Percentiles rank a stretch among this genome's conserved stretches.
These are phyloP conservation scores for Corvus moneduloides DNA, from an alignment of 2,113 vertebrate species.

Conservation along the genomic window DNA sequence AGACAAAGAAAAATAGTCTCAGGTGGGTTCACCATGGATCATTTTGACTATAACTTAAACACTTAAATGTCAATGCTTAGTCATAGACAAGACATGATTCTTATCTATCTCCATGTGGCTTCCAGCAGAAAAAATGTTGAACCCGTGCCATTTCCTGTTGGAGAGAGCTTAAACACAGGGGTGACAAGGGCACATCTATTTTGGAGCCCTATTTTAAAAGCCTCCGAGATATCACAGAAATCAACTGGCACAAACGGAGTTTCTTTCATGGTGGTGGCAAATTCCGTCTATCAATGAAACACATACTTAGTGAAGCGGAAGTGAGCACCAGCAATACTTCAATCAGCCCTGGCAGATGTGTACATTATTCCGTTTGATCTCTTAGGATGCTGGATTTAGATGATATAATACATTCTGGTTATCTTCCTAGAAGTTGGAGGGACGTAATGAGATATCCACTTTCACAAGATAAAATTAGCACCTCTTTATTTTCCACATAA, in stretches of 20 bases:
- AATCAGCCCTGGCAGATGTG: constrained; percentile 81
- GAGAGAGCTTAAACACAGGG: constrained; percentile 61
- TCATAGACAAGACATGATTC: constrained; percentile 68
- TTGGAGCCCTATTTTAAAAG: constrained; percentile 72
- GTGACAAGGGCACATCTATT: constrained; percentile 76
- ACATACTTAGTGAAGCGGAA: constrained; percentile 71
- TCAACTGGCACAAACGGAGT: constrained; percentile 72
- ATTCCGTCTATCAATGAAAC: constrained; percentile 72
- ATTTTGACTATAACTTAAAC: constrained; percentile 75
- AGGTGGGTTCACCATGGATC: constrained; percentile 73
- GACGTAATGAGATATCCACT: constrained; percentile 71
- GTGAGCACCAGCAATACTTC: constrained; percentile 72
- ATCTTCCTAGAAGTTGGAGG: constrained; percentile 71
- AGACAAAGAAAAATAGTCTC: constrained; percentile 63
- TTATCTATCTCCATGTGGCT: constrained; percentile 73
- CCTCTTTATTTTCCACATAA: constrained; percentile 73
- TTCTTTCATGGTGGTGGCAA: constrained; percentile 64
- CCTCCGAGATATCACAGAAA: constrained; percentile 62
- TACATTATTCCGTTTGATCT: constrained; percentile 81
- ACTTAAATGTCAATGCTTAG: constrained; percentile 67
- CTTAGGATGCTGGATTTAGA: constrained; percentile 72
- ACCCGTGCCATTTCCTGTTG: constrained; percentile 79
- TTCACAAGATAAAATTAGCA: constrained; percentile 80
- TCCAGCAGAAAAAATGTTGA: constrained; percentile 72
- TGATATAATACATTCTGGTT: constrained; percentile 73